Percentiles rank a stretch among this genome's conserved stretches.
These are phyloP conservation scores for Petrophora chlorosata DNA, from an alignment of 2,888 invertebrate genomes.

Conservation along the genomic window DNA sequence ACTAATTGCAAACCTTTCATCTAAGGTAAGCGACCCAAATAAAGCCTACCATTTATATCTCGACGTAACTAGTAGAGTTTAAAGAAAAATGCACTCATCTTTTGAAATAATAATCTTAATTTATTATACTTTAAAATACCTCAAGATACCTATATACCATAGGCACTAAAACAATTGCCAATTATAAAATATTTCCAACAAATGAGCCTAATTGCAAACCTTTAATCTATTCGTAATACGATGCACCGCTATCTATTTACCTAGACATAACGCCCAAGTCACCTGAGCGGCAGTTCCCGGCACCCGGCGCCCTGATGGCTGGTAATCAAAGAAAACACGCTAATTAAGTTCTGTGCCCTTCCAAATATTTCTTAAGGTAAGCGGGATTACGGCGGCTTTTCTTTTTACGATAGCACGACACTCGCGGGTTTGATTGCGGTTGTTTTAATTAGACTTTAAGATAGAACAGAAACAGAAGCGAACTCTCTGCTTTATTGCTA, in stretches of 20 bases:
- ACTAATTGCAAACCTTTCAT: no score
- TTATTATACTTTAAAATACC: no score
- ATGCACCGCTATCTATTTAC: slow-evolving; percentile 3
- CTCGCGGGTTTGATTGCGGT: slow-evolving; percentile 11
- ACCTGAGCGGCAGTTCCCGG: slow-evolving; percentile 71
- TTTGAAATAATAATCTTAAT: no score
- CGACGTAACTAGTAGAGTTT: no score
- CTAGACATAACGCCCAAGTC: slow-evolving; percentile 59
- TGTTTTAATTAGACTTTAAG: slow-evolving; percentile 16
- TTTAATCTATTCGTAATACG: background rate
- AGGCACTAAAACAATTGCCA: no score
- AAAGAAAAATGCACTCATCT: no score
- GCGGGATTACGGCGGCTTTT: slow-evolving; percentile 17
- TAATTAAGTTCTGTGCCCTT: slow-evolving; percentile 74
- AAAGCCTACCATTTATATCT: no score
- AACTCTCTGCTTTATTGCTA: no score
- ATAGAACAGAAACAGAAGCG: no score
- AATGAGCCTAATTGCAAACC: no score
- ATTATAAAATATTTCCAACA: background rate
- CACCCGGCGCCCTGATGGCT: slow-evolving; percentile 79
- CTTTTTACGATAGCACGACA: slow-evolving; percentile 21
- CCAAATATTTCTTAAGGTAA: slow-evolving; percentile 60
- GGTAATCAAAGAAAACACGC: slow-evolving; percentile 82
- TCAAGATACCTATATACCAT: no score
- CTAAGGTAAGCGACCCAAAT: no score